Evolutionary conservation across 2,888 invertebrate genomes (phyloP), one percentile per base, ranked within the genome.

Genomic region (Chirona hameri): DNA sequence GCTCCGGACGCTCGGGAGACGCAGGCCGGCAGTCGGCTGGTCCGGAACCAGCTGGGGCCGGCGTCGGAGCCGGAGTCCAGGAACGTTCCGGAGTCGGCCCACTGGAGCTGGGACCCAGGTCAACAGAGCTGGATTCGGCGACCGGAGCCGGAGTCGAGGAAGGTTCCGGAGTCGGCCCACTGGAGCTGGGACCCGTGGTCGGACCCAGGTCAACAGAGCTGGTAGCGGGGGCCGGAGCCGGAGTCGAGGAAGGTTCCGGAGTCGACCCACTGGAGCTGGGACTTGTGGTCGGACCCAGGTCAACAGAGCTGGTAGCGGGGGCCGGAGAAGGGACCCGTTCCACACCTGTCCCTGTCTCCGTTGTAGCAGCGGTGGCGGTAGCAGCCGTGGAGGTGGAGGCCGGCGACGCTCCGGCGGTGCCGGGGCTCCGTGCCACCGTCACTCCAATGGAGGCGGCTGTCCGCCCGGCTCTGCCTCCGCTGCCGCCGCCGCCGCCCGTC

Each of bases 231-330:
- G 2, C 39, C 39, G 39, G 39, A 39, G 39, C 39, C 7, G 39
- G 39, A 39, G 39, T 39, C 39, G 39, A 39, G 39, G 39, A 5
- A 39, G 39, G 39, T 76, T 82, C 18, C 82, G 69, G 60, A 82
- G 79, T 4, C 83, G 83, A 29, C 83, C 83, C 55, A 31, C 39
- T 52, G 84, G 24, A 84, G 84, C 79, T 83, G 82, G 57, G 55
- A 81, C 52, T 29, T 82, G 29, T 29, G 60, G 65, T 14, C 48
- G 79, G 65, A 81, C 76, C 48, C 52, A 72, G 21, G 82, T 48
- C 82, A 82, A 81, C 52, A 81, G 83, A 79, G 82, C 39, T 39
- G 39, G 39, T 18, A 82, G 82, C 72, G 60, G 83, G 0, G 72
- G n/a, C 60, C 24, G n/a, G 27, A 12, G 52, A 52, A 18, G 52